Base-by-base conservation (phyloP, 1,140 invertebrate species). In the Lasioglossum albipes region DNA sequence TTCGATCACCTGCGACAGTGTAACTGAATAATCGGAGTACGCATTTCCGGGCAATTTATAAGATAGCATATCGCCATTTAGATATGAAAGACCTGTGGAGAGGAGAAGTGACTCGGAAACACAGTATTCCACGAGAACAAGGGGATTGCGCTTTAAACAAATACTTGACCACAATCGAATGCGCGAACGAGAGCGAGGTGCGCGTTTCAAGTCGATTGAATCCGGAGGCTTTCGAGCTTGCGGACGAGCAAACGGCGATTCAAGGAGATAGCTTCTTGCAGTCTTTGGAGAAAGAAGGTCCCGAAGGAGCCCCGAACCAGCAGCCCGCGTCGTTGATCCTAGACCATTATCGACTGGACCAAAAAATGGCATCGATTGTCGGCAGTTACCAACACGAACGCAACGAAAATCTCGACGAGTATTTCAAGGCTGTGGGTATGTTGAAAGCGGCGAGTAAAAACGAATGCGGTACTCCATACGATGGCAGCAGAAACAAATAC, bases 351-450 rank as follows among this genome's bases (percentile, higher is more conserved):
- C 72, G 18, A 62, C 64, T 36, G 73, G 7, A 7, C 4, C 41
- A 13, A 79, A 90, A 89, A 84, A 94, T 94, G 94, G 88, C 91
- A 67, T 88, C 92, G 45, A 93, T 95, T 78, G 80, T 91, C 68
- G 95, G 95, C 90, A 95, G 94, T 88, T 96, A 95, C 90, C 93
- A 94, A 84, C 94, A 95, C 61, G 94, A 94, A 81, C 94, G 93
- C 87, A 95, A 95, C 90, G 95, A 95, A 90, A 95, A 95, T 91
- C 90, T 96, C 85, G 94, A 95, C 70, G 94, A 95, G 79, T 96
- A 95, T 87, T 95, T 95, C 84, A 93, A 93, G 89, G 94, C 94
- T 77, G 89, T 95, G 79, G 95, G 95, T 95, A 91, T 90, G 93
- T 75, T 69, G 2, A 75, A 69, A 54, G n/a, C 18, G 10, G 45